Percentiles rank a stretch among this genome's conserved stretches.
These are phyloP conservation scores for Aradophagus sp. DNA, from an alignment of 1,140 invertebrate genomes.

Conservation along the genomic window DNA sequence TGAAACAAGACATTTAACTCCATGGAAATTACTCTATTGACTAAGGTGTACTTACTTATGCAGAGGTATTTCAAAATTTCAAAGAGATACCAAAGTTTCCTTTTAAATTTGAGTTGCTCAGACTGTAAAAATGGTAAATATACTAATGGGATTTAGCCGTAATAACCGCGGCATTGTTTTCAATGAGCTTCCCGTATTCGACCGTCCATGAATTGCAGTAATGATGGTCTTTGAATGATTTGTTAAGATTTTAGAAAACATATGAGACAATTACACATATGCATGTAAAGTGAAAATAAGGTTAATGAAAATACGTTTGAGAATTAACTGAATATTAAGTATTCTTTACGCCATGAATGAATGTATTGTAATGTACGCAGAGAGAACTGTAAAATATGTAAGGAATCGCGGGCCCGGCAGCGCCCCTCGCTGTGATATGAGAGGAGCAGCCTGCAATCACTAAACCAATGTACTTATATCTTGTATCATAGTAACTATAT, in stretches of 20 bases:
- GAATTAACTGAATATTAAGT: slow-evolving; percentile 52
- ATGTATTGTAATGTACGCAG: slow-evolving; percentile 20
- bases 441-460: slow-evolving; percentile 76
- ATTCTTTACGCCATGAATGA: slow-evolving; percentile 52
- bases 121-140: slow-evolving; percentile 15
- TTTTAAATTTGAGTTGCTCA: slow-evolving; percentile 5
- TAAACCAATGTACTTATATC: slow-evolving; percentile 76
- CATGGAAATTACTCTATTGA: slow-evolving; percentile 5
- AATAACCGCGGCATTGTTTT: slow-evolving; percentile 63
- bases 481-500: slow-evolving; percentile 74
- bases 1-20: slow-evolving; percentile 7
- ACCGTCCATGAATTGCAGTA: slow-evolving; percentile 68
- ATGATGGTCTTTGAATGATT: slow-evolving; percentile 66
- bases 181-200: slow-evolving; percentile 62
- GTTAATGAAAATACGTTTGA: slow-evolving; percentile 44
- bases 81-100: too few species aligned
- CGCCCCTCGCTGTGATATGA: slow-evolving; percentile 76
- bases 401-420: slow-evolving; percentile 73
- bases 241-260: slow-evolving; percentile 59
- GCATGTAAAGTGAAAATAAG: slow-evolving; percentile 33
- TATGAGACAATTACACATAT: slow-evolving; percentile 53
- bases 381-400: slow-evolving; percentile 57
- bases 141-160: slow-evolving; percentile 54
- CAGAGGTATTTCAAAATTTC: too few species aligned
- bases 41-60: slow-evolving; percentile 30